phyloP scores from a whole-genome alignment of 2,888 invertebrate genomes.

The Dichetophora obliterata region DNA sequence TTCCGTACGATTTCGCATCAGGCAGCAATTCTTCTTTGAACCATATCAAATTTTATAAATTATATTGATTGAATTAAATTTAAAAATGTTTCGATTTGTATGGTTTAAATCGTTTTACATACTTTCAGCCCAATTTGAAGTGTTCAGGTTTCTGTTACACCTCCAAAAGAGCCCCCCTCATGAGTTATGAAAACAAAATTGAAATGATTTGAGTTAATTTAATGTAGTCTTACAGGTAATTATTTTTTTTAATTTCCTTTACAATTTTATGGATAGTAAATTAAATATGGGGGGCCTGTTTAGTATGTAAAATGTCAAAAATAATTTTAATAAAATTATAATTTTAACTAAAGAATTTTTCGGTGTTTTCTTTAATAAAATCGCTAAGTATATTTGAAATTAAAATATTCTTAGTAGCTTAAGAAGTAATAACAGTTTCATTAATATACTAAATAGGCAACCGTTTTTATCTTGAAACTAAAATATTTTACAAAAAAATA shows the following conservation, averaged over 20 bases:
- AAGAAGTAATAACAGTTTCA: no score
- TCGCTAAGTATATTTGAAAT: no score
- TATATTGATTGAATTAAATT: background rate
- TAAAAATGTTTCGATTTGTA: background rate
- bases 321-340: no score
- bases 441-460: no score
- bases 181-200: background rate
- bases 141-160: background rate
- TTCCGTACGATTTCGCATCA: conserved; percentile 27
- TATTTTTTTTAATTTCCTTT: background rate
- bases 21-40: background rate
- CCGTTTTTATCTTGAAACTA: no score
- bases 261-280: background rate
- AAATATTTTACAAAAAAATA: no score
- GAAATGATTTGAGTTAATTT: conserved; percentile 10
- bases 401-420: no score
- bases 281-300: background rate
- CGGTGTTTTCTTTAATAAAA: no score
- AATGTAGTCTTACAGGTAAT: conserved; percentile 12
- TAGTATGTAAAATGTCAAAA: background rate
- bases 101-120: conserved; percentile 10
- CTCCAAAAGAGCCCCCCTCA: background rate
- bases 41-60: background rate
- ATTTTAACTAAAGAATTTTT: no score
- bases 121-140: conserved; percentile 21